phyloP scores from a whole-genome alignment of 2,113 vertebrate species.

The Cichladusa arquata region DNA sequence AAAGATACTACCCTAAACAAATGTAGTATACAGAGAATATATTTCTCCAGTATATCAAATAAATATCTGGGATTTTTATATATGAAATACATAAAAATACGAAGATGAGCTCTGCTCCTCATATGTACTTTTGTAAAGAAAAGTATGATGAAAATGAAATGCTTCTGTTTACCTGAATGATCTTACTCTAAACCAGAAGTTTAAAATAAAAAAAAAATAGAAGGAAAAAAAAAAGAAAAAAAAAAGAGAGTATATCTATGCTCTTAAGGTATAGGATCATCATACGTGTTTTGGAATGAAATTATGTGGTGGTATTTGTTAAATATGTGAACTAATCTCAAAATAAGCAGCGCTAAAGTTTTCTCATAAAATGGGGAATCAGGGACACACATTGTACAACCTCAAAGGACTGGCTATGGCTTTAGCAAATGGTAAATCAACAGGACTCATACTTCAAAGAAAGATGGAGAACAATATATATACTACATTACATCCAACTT shows the following conservation, averaged over 20 bases:
- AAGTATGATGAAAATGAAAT: not conserved
- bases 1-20: not conserved
- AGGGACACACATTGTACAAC: not conserved
- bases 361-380: not conserved
- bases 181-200: not conserved
- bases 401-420: not conserved
- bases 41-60: not conserved
- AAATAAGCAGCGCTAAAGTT: not conserved
- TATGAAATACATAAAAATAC: not conserved
- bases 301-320: not conserved
- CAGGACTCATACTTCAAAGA: not conserved
- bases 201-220: not conserved
- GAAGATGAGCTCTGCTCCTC: not conserved
- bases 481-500: not conserved
- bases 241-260: not conserved
- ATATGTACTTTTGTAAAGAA: not conserved
- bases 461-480: not conserved
- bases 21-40: not conserved
- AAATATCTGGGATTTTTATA: not conserved
- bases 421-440: not conserved
- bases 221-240: too few relatives aligned
- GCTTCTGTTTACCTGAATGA: not conserved
- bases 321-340: not conserved
- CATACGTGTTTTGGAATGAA: not conserved
- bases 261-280: not conserved